Conservation (phyloP, 2,113 vertebrate species). For the Clinocottus analis region DNA sequence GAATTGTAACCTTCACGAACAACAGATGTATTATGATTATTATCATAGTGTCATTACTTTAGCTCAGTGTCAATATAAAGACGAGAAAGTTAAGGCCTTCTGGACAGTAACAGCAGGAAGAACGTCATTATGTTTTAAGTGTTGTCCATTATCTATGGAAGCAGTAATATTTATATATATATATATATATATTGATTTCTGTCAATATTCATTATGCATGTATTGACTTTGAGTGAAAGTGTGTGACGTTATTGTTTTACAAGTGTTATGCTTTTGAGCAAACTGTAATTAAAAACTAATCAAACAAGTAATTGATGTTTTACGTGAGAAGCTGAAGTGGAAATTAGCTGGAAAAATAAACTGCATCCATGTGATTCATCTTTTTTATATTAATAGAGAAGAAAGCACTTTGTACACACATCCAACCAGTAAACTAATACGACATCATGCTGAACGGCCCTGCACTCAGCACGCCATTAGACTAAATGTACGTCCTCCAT, state of each 20-base stretch:
- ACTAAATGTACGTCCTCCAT: not conserved
- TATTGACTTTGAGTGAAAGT: not conserved
- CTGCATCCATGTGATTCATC: not conserved
- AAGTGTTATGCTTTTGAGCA: not conserved
- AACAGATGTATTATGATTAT: not conserved
- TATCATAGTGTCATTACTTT: not conserved
- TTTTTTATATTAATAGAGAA: not conserved
- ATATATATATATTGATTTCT: no score
- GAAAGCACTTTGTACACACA: constrained; percentile 7
- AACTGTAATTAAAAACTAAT: not conserved
- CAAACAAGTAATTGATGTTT: not conserved
- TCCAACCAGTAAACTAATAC: not conserved
- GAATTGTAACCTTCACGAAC: not conserved
- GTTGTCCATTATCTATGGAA: not conserved
- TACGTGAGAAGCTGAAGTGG: not conserved
- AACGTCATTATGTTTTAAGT: not conserved
- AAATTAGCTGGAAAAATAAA: not conserved
- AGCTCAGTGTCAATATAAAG: not conserved
- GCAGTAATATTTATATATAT: no score
- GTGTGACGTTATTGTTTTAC: not conserved
- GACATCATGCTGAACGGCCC: not conserved
- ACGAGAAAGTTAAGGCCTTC: no score
- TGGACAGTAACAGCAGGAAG: not conserved
- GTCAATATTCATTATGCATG: not conserved
- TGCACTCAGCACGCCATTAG: not conserved